These are phyloP conservation scores for Psittacara wagleri DNA, from an alignment of 2,113 vertebrate species.

Conservation along the genomic window DNA sequence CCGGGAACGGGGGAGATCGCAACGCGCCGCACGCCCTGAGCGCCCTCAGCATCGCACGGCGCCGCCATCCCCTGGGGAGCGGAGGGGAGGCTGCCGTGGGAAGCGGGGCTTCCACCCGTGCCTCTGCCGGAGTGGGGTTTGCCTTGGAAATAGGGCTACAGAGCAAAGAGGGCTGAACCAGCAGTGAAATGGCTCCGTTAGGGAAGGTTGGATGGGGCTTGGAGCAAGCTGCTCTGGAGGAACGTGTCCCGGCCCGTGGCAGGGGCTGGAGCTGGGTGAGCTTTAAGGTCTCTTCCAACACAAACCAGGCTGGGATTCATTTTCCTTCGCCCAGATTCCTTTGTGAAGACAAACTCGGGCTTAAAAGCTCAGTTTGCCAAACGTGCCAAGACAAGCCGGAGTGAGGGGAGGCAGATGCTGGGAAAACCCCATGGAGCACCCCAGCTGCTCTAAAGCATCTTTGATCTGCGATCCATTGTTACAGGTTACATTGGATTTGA, in stretches of 20 bases:
- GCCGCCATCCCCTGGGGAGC: not conserved
- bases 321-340: not conserved
- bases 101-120: not conserved
- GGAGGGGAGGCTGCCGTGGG: not conserved
- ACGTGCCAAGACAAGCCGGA: not conserved
- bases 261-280: not conserved
- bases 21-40: not conserved
- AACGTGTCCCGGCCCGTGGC: too few species aligned
- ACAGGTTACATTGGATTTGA: fast-evolving
- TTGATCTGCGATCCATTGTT: not conserved
- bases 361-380: not conserved
- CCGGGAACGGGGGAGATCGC: not conserved
- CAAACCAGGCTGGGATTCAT: not conserved
- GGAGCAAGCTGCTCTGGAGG: too few species aligned
- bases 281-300: not conserved
- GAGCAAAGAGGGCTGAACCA: not conserved
- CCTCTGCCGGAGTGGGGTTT: not conserved
- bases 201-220: not conserved
- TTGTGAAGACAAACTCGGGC: not conserved
- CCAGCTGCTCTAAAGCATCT: not conserved
- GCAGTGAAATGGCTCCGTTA: not conserved
- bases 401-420: not conserved
- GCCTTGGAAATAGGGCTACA: not conserved
- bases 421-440: not conserved
- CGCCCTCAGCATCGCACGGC: not conserved